A percentile compares a stretch with the other conserved stretches of the same genome.
Evolutionary conservation across 1,140 invertebrate species (phyloP).

Genomic region (Magallana angulata): DNA sequence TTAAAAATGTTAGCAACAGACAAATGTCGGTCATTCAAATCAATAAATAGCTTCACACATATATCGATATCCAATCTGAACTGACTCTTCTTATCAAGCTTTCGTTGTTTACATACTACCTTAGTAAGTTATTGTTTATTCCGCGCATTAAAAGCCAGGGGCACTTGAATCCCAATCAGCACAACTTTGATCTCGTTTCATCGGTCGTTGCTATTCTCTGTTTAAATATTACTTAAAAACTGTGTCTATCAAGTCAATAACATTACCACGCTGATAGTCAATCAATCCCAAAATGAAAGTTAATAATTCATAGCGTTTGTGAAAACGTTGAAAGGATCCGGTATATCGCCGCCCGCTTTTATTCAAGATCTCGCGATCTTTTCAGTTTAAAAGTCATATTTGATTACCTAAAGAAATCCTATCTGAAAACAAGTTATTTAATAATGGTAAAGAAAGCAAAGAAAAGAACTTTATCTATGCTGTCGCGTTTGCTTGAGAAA

Average conservation of each 20-base stretch:
- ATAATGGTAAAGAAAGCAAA: not conserved
- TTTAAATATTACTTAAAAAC: conserved; percentile 16
- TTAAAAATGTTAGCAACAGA: conserved; percentile 19
- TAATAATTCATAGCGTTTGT: conserved; percentile 22
- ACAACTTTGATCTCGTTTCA: conserved; percentile 15
- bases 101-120: conserved; percentile 21
- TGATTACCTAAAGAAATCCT: conserved; percentile 19
- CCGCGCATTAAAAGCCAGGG: conserved; percentile 12
- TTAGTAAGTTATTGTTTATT: conserved; percentile 31
- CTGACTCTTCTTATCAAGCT: conserved; percentile 8
- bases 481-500: not conserved
- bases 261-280: not conserved
- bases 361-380: conserved; percentile 12
- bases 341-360: not conserved
- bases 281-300: conserved; percentile 22
- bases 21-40: conserved; percentile 33
- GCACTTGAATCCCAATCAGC: not conserved
- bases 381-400: conserved; percentile 35
- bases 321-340: not conserved
- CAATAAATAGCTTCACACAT: conserved; percentile 24
- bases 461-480: not conserved
- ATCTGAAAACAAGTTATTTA: conserved; percentile 28
- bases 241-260: conserved; percentile 28
- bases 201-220: not conserved
- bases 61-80: conserved; percentile 34